Conservation (phyloP, 2,888 invertebrate species). For the Octodonta nipae region DNA sequence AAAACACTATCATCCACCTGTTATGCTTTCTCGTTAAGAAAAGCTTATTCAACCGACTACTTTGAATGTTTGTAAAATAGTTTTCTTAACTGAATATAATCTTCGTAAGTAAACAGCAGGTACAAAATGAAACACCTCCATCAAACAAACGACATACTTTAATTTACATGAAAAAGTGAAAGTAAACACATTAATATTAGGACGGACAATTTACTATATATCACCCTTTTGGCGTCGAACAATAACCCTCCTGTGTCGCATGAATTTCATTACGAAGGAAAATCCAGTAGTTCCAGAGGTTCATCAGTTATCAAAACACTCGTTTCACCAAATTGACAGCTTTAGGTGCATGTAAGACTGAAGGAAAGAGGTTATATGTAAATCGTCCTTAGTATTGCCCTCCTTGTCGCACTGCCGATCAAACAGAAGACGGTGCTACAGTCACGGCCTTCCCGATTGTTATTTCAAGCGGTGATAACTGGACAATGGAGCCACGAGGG, state of each 20-base stretch:
- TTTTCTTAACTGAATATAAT: no score
- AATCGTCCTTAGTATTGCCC: conserved; percentile 5
- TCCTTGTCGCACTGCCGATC: no score
- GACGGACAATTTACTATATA: conserved; percentile 5
- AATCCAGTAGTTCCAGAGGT: conserved; percentile 12
- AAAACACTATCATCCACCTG: no score
- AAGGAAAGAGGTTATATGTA: conserved; percentile 8
- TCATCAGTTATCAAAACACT: conserved; percentile 19
- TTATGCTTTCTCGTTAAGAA: no score
- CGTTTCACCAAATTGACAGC: conserved; percentile 3
- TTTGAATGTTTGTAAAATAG: no score
- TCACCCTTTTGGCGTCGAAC: conserved; percentile 9
- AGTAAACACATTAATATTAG: conserved; percentile 8
- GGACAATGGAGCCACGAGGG: conserved; percentile 25
- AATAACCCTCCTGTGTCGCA: conserved; percentile 5
- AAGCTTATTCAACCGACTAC: no score
- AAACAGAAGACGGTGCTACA: no score
- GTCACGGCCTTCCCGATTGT: conserved; percentile 11
- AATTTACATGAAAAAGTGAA: conserved; percentile 6
- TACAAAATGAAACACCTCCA: no score
- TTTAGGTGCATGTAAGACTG: conserved; percentile 2
- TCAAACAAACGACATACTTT: no score
- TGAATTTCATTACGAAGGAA: conserved; percentile 12
- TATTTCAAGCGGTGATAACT: conserved; percentile 24
- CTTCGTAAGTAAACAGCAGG: no score